Evolutionary conservation across 2,888 invertebrate species (phyloP), one percentile per base, ranked within the genome.

Genomic region (Caenorhabditis drosophilae): DNA sequence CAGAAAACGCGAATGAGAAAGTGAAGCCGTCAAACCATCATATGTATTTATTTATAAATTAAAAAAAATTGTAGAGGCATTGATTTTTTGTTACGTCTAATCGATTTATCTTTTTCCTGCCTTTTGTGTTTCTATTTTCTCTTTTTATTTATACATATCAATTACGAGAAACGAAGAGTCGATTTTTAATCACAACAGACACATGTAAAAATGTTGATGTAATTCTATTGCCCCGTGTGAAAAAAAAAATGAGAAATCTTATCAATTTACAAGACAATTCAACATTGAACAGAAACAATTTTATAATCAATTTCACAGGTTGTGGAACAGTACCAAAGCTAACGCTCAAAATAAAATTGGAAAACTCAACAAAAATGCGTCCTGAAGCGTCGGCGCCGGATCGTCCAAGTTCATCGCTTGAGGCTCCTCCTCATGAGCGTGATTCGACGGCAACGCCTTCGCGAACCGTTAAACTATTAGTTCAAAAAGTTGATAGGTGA

Each of bases 261-360:
- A n/a, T n/a, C n/a, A n/a, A n/a, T n/a, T n/a, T n/a, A n/a, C n/a
- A n/a, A n/a, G n/a, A n/a, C n/a, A n/a, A n/a, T n/a, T n/a, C n/a
- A n/a, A n/a, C n/a, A n/a, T n/a, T 36, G 31, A 31, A 6, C 9
- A 31, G 9, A 4, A 36, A n/a, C 11, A 6, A 18, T 40, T 4
- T 7, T 40, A 22, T 16, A 48, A 23, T 36, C 23, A 20, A n/a
- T 25, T 23, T 25, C n/a, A 25, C 6, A 26, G 12, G 9, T 9
- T 11, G 15, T 45, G 18, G 27, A 48, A 27, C 38, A 42, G 46
- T 31, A 18, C 58, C 53, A 11, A 58, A 51, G 18, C 51, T 58
- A 11, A 54, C 54, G 9, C 36, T 64, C 12, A 64, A 64, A 31
- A 64, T 64, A 41, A 64, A 64, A 16, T 58, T 64, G 22, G 46